Evolutionary conservation across 2,888 invertebrate species (phyloP).

Genomic region (Monoplex corrugatus): DNA sequence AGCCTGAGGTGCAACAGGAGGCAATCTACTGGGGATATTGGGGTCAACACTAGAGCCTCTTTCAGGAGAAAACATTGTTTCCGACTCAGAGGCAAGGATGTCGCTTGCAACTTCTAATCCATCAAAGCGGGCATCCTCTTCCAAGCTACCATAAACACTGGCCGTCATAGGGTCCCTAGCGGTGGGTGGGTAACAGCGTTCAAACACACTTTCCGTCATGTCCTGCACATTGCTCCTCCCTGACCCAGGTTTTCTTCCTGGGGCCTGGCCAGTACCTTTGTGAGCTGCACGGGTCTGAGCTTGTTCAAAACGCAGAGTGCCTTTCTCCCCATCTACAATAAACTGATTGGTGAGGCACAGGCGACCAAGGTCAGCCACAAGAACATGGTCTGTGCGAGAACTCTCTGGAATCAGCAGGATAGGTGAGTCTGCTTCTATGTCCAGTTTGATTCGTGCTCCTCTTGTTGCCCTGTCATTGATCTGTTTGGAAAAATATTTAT

Average conservation of each 20-base stretch:
- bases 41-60: conserved; percentile 66
- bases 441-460: conserved; percentile 84
- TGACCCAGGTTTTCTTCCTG: background rate
- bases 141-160: conserved; percentile 78
- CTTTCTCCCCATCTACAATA: conserved; percentile 78
- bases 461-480: conserved; percentile 76
- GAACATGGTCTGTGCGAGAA: conserved; percentile 88
- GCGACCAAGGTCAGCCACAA: conserved; percentile 91
- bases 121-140: conserved; percentile 69
- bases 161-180: conserved; percentile 74
- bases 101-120: conserved; percentile 50
- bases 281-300: background rate
- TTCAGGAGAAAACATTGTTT: conserved; percentile 45
- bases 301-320: conserved; percentile 37
- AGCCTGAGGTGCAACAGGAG: background rate
- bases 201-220: conserved; percentile 71
- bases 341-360: conserved; percentile 91
- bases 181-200: conserved; percentile 63
- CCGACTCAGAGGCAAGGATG: conserved; percentile 37
- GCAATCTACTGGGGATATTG: background rate
- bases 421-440: conserved; percentile 89
- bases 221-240: background rate
- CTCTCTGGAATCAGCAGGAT: conserved; percentile 93
- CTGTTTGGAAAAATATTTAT: conserved; percentile 62
- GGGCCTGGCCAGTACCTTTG: background rate